Evolutionary conservation across 2,888 invertebrate genomes (phyloP).

Genomic region (Perdita meconis): DNA sequence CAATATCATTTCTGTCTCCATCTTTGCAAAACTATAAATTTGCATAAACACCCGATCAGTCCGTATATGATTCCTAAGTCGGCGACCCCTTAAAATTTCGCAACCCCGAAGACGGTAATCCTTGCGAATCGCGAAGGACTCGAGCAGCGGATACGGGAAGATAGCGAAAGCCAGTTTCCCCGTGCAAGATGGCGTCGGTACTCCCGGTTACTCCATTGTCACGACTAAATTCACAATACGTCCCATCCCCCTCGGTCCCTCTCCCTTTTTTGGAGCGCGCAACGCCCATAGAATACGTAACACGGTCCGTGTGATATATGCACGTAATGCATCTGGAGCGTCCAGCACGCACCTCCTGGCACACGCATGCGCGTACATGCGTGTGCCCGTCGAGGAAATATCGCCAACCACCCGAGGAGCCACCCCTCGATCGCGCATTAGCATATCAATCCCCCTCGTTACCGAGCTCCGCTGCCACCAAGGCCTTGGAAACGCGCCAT

Average conservation of each 20-base stretch:
- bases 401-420: slow-evolving; percentile 34
- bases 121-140: too few species aligned
- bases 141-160: neutral
- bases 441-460: slow-evolving; percentile 76
- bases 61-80: too few species aligned
- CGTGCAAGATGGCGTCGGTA: slow-evolving; percentile 64
- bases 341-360: slow-evolving; percentile 37
- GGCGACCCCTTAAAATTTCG: too few species aligned
- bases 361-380: neutral
- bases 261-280: slow-evolving; percentile 57
- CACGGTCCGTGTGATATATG: slow-evolving; percentile 45
- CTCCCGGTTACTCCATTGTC: slow-evolving; percentile 44
- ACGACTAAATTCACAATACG: slow-evolving; percentile 62
- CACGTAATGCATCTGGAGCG: slow-evolving; percentile 64
- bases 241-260: slow-evolving; percentile 39
- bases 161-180: slow-evolving; percentile 41
- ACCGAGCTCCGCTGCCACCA: slow-evolving; percentile 24
- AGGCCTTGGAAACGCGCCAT: slow-evolving; percentile 42
- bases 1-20: too few species aligned
- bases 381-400: neutral
- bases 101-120: too few species aligned
- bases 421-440: slow-evolving; percentile 67
- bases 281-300: slow-evolving; percentile 71
- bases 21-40: too few species aligned
- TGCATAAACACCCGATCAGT: too few species aligned